Evolutionary conservation across 2,888 invertebrate genomes (phyloP).

Genomic region (Sinodicranocentrus sp.): DNA sequence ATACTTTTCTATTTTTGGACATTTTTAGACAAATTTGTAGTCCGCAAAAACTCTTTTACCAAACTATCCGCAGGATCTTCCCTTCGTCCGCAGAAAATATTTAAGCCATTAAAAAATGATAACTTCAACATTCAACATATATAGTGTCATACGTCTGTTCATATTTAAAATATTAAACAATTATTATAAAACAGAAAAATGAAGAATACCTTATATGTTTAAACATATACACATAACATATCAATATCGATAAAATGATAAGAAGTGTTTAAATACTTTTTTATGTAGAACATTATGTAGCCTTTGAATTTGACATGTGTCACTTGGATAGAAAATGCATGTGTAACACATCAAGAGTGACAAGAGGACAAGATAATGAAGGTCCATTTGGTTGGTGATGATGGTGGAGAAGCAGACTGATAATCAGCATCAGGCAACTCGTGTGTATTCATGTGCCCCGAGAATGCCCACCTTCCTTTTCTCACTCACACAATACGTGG

Average conservation of each 20-base stretch:
- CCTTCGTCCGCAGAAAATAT: too few relatives aligned
- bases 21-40: too few relatives aligned
- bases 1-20: too few relatives aligned
- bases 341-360: conserved; percentile 9
- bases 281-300: conserved; percentile 38
- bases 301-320: conserved; percentile 50
- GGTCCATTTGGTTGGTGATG: conserved; percentile 8
- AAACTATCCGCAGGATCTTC: too few relatives aligned
- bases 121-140: too few relatives aligned
- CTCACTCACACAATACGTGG: too few relatives aligned
- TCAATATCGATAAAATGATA: neutral
- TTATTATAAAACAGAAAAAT: neutral
- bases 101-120: too few relatives aligned
- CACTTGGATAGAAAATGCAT: conserved; percentile 14
- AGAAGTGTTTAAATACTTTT: neutral
- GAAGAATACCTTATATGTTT: neutral
- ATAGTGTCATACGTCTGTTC: neutral
- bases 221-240: neutral
- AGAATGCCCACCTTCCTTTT: too few relatives aligned
- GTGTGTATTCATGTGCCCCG: neutral
- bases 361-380: conserved; percentile 21
- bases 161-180: neutral
- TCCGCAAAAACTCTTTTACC: too few relatives aligned
- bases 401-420: neutral
- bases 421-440: conserved; percentile 3